These are phyloP conservation scores for Oedothorax gibbosus DNA, from an alignment of 1,140 invertebrate species.

Conservation along the genomic window DNA sequence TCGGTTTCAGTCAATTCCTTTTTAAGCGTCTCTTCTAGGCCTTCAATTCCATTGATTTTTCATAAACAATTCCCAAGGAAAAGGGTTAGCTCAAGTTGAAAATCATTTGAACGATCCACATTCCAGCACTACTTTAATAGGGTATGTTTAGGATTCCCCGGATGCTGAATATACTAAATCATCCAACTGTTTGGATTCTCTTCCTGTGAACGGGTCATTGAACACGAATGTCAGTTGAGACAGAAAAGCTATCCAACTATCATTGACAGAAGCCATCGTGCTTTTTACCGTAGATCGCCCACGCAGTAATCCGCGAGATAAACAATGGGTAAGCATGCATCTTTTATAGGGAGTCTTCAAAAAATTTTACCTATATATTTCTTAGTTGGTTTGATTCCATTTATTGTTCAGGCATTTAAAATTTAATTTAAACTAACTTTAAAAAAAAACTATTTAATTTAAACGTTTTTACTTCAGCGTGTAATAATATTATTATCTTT, in stretches of 20 bases:
- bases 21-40: too few species aligned
- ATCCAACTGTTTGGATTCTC: slow-evolving; percentile 36
- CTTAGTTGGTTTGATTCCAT: too few species aligned
- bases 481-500: too few species aligned
- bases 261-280: slow-evolving; percentile 24
- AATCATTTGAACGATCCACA: slow-evolving; percentile 23
- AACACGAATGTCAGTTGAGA: slow-evolving; percentile 30
- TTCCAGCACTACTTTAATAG: slow-evolving; percentile 24
- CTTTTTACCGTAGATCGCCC: slow-evolving; percentile 27
- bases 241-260: slow-evolving; percentile 18
- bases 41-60: too few species aligned
- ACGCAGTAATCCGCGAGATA: slow-evolving; percentile 17
- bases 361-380: too few species aligned
- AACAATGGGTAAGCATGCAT: slow-evolving; percentile 47
- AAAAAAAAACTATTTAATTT: too few species aligned
- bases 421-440: too few species aligned
- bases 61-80: too few species aligned
- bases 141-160: slow-evolving; percentile 22
- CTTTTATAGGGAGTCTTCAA: not conserved
- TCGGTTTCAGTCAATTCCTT: too few species aligned
- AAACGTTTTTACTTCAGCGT: too few species aligned
- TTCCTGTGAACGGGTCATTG: slow-evolving; percentile 51
- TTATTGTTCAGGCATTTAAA: too few species aligned
- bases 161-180: slow-evolving; percentile 44
- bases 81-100: too few species aligned